Conservation (phyloP, 2,888 invertebrate species). For the Torymus auratus region DNA sequence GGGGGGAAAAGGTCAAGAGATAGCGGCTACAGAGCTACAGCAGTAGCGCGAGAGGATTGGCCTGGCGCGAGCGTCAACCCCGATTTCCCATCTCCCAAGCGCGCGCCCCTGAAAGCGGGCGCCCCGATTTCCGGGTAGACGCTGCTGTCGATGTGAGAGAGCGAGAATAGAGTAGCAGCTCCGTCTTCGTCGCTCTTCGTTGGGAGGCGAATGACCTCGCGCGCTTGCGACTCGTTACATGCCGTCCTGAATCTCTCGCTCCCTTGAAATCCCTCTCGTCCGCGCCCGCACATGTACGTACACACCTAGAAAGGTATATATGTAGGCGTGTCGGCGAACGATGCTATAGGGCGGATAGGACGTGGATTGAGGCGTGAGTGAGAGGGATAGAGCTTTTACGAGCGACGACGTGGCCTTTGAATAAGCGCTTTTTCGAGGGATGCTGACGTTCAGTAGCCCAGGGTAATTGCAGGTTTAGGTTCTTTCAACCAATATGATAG, state of each 20-base stretch:
- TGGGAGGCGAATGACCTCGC: conserved; percentile 50
- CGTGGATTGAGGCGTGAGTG: not conserved
- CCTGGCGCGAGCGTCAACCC: conserved; percentile 31
- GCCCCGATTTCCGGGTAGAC: conserved; percentile 51
- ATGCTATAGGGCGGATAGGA: not conserved
- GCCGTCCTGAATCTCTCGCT: conserved; percentile 12
- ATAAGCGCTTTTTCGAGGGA: too few relatives aligned
- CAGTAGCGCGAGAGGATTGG: not conserved
- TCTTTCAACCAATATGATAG: too few relatives aligned
- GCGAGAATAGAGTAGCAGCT: not conserved
- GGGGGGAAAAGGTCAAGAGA: not conserved
- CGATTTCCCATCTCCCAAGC: conserved; percentile 26
- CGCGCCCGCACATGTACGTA: not conserved
- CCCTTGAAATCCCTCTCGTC: conserved; percentile 51
- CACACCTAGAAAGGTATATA: not conserved
- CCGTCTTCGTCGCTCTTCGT: conserved; percentile 21
- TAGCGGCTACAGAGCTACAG: not conserved
- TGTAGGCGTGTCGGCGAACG: not conserved
- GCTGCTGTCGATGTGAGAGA: too few relatives aligned
- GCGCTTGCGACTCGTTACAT: conserved; percentile 36
- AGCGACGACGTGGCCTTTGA: not conserved
- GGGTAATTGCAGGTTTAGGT: too few relatives aligned
- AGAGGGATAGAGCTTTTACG: not conserved
- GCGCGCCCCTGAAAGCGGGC: not conserved
- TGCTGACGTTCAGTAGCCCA: too few relatives aligned